phyloP scores from a whole-genome alignment of 2,888 invertebrate species.

The Mesorhabditis spiculigera region DNA sequence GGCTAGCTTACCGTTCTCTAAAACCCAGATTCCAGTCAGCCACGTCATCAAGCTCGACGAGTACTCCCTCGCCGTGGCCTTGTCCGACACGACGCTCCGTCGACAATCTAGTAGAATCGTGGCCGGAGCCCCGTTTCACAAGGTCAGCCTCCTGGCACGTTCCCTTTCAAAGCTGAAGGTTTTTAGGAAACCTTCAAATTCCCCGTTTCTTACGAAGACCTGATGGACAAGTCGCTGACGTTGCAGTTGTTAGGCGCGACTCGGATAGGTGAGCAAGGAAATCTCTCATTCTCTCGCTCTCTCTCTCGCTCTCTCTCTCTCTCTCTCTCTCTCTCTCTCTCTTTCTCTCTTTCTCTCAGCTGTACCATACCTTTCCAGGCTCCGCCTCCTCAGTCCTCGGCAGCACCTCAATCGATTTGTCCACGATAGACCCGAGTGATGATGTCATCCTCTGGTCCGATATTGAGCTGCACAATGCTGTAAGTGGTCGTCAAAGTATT shows the following conservation, averaged over 20 bases:
- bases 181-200: conserved; percentile 17
- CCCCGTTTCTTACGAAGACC: conserved; percentile 16
- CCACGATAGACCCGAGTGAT: conserved; percentile 16
- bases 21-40: background rate
- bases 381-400: conserved; percentile 10
- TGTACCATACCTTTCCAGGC: conserved; percentile 3
- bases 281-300: no score
- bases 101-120: conserved; percentile 8
- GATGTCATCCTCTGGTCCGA: conserved; percentile 16
- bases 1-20: background rate
- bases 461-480: conserved; percentile 12
- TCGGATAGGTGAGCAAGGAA: conserved; percentile 11
- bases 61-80: background rate
- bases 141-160: background rate
- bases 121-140: conserved; percentile 10
- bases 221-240: conserved; percentile 12
- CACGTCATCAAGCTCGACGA: background rate
- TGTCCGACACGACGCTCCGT: background rate
- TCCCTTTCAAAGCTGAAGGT: no score
- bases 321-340: no score
- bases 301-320: no score
- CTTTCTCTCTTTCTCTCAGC: background rate
- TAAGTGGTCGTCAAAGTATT: conserved; percentile 5
- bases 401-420: conserved; percentile 9
- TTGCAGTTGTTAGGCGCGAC: conserved; percentile 11